Percentiles rank a stretch among this genome's conserved stretches.
These are phyloP conservation scores for Atractosteus spatula DNA, from an alignment of 2,113 vertebrate species.

Conservation along the genomic window DNA sequence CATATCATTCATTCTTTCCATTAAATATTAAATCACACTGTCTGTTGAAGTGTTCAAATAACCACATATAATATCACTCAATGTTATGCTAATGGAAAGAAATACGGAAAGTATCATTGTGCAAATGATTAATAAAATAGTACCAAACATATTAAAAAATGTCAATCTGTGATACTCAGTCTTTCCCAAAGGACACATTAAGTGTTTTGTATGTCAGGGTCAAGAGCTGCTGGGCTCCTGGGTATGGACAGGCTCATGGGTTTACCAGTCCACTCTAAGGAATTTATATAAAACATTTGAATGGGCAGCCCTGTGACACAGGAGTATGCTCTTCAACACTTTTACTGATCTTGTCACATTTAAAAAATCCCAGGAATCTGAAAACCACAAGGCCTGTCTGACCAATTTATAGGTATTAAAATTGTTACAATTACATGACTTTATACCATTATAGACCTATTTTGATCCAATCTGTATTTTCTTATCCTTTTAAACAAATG, in stretches of 20 bases:
- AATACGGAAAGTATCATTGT: constrained; percentile 14
- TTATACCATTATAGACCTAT: no score
- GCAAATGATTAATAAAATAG: constrained; percentile 18
- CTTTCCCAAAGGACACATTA: constrained; percentile 7
- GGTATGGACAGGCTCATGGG: neutral
- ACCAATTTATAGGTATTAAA: no score
- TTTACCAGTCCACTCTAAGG: constrained; percentile 4
- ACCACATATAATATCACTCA: constrained; percentile 8
- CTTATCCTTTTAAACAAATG: no score
- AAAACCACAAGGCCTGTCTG: no score
- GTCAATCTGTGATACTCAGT: neutral
- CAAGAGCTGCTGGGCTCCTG: no score
- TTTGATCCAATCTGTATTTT: no score
- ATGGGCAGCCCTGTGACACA: neutral
- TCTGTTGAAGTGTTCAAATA: constrained; percentile 14
- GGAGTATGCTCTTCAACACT: neutral
- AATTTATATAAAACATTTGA: neutral
- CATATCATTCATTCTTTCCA: constrained; percentile 15
- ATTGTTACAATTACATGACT: no score
- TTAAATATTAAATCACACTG: constrained; percentile 22
- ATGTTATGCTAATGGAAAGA: constrained; percentile 12
- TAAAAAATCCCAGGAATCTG: no score
- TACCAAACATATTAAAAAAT: constrained; percentile 17
- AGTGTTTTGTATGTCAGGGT: constrained; percentile 2
- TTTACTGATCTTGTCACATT: neutral